phyloP scores from a whole-genome alignment of 2,888 invertebrate genomes.

The Petrophora chlorosata region DNA sequence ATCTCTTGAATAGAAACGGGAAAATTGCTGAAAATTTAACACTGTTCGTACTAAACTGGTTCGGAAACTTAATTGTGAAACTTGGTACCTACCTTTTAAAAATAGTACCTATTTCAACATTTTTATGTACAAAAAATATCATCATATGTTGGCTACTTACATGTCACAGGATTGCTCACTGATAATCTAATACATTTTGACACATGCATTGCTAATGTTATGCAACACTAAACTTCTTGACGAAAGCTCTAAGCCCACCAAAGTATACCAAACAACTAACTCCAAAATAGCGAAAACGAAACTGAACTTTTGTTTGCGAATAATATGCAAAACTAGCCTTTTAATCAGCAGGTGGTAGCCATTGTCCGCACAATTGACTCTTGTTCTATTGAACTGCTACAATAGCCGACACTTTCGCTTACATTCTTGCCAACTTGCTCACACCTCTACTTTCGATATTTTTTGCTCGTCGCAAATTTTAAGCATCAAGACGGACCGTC shows the following conservation, averaged over 20 bases:
- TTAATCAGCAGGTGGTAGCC: constrained; percentile 68
- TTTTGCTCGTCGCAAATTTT: constrained; percentile 25
- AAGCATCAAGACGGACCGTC: background rate
- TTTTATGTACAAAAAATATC: too few relatives aligned
- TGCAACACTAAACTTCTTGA: background rate
- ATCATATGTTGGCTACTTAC: too few relatives aligned
- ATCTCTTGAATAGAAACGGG: too few relatives aligned
- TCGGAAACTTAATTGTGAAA: too few relatives aligned
- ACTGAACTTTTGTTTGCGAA: constrained; percentile 61
- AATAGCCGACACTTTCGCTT: constrained; percentile 68
- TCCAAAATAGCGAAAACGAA: constrained; percentile 64
- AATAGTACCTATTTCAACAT: too few relatives aligned
- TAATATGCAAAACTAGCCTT: constrained; percentile 71
- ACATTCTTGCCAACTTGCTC: constrained; percentile 61
- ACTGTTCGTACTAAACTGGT: too few relatives aligned
- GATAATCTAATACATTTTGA: too few relatives aligned
- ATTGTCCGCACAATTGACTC: constrained; percentile 48
- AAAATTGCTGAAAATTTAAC: too few relatives aligned
- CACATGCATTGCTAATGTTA: too few relatives aligned
- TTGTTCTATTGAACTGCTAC: constrained; percentile 47
- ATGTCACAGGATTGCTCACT: too few relatives aligned
- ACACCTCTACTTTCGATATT: constrained; percentile 65
- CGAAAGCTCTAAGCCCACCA: constrained; percentile 41
- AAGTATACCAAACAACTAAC: constrained; percentile 57
- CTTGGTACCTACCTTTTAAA: too few relatives aligned